Evolutionary conservation across 2,797 vertebrate genomes (phyloP).

Genomic region (Sebastes hubbsi): DNA sequence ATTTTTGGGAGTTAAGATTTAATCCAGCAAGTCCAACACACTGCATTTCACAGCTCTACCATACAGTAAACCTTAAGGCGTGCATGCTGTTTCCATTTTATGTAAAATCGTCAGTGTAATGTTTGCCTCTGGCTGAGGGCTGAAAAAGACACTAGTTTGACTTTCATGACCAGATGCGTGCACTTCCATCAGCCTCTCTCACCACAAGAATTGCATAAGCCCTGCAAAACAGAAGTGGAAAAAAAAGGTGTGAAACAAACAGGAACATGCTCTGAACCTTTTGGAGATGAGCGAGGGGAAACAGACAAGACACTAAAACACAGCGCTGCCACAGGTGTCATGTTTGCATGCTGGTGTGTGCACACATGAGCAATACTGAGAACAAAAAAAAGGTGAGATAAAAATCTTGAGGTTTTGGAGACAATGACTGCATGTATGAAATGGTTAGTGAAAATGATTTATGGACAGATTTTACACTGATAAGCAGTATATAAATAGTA

Average conservation of each 20-base stretch:
- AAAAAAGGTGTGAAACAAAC: slow-evolving; percentile 71
- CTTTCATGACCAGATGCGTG: background rate
- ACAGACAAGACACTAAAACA: slow-evolving; percentile 10
- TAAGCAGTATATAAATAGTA: background rate
- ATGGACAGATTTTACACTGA: slow-evolving; percentile 36
- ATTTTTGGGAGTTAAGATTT: background rate
- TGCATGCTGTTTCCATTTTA: background rate
- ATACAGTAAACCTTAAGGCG: background rate
- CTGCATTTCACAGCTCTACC: background rate
- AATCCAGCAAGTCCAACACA: background rate
- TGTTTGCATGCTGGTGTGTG: slow-evolving; percentile 1
- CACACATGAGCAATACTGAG: background rate
- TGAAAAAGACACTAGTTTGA: background rate
- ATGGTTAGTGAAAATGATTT: background rate
- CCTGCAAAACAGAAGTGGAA: slow-evolving; percentile 11
- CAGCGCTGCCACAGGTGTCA: slow-evolving; percentile 33
- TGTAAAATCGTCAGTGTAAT: background rate
- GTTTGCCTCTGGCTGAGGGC: background rate
- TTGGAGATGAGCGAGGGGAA: slow-evolving; percentile 2
- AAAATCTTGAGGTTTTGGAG: slow-evolving; percentile 23
- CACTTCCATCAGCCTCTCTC: background rate
- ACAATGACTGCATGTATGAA: background rate
- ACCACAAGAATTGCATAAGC: slow-evolving; percentile 4
- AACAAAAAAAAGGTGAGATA: slow-evolving; percentile 40
- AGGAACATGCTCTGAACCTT: slow-evolving; percentile 32